Evolutionary conservation across 2,113 vertebrate species (phyloP), one percentile per base, ranked within the genome.

Genomic region (Suncus etruscus): DNA sequence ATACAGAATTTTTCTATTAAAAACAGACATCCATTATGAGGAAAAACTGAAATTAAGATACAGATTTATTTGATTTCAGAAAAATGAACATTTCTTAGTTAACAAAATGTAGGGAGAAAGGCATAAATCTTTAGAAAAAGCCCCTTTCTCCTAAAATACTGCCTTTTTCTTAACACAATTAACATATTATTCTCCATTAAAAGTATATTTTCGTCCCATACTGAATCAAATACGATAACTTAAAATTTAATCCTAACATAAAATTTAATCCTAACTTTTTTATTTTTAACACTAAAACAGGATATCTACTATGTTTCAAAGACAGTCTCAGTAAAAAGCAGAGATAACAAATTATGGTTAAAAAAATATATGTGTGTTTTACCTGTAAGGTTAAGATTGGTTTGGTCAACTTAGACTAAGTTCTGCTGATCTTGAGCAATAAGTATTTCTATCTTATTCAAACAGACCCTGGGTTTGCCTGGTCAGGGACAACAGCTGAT

Each of bases 321-420:
- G 66, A 90, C 81, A 76, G 7, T 73, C 86, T 94, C 69, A 90
- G 54, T 73, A 86, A 94, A 94, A 91, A 94, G 72, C 70, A 93
- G 68, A 76, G 58, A 94, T 94, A 29, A 92, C 16, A 77, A 83
- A 85, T 83, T 80, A 80, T 45, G 48, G 50, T 83, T 72, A 87
- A 87, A 92, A 83, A 58, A 58, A 58, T 2, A 58, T 58, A 11
- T 58, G 12, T 69, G 47, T 91, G 24, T 20, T 95, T 74, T 88
- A 75, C 85, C 85, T 91, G 85, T 80, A 94, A 87, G 79, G 61
- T 76, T 20, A 16, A 90, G 50, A 75, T 90, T 80, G 83, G 54
- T 89, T 66, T 91, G 86, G 74, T 86, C 68, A 93, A 48, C 39
- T 89, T 81, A 92, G 89, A 54, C 86, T 47, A 54, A 48, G 51